Evolutionary conservation across 92 coral and sea anemone genomes (phyloP).

Genomic region (Galaxea fascicularis): DNA sequence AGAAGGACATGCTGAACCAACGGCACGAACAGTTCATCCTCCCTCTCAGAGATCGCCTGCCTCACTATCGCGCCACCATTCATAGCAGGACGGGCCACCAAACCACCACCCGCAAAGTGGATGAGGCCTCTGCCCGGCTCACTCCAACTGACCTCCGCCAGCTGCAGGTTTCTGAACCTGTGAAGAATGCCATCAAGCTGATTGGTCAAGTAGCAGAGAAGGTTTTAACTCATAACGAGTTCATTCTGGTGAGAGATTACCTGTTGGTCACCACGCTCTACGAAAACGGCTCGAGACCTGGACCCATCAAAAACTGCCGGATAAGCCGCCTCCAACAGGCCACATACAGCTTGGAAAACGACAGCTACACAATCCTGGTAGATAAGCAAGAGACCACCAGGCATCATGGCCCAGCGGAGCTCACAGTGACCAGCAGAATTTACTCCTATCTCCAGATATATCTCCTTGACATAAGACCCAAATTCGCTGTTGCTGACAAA

Average conservation of each 20-base stretch:
- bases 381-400: constrained; percentile 4
- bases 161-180: background rate
- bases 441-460: background rate
- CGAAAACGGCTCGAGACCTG: constrained; percentile 18
- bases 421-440: background rate
- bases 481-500: background rate
- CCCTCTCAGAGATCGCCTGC: background rate
- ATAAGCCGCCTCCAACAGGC: background rate
- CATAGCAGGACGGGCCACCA: background rate
- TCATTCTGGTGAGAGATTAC: background rate
- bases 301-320: background rate
- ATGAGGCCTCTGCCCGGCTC: background rate
- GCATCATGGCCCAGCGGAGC: background rate
- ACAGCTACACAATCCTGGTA: background rate
- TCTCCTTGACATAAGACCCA: background rate
- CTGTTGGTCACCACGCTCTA: background rate
- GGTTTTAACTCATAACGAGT: background rate
- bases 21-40: background rate
- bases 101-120: background rate
- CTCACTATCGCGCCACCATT: background rate
- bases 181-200: no score
- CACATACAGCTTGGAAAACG: background rate
- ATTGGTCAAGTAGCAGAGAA: no score
- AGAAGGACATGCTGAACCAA: no score
- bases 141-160: background rate